Evolutionary conservation across 2,113 vertebrate species (phyloP), one percentile per base, ranked within the genome.

Genomic region (Zingel zingel): DNA sequence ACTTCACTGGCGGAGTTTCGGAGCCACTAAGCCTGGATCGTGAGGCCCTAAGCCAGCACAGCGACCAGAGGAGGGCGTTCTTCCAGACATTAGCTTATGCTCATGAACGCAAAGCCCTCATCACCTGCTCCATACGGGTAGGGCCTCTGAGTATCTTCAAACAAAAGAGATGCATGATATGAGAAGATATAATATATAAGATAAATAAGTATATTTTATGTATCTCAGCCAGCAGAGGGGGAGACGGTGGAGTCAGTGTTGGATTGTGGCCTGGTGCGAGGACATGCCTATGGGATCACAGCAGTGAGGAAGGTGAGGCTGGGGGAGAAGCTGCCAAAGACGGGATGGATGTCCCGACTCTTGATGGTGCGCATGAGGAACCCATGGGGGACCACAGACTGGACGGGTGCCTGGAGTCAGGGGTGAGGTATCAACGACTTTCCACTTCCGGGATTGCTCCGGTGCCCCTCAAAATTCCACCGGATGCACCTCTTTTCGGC

Each of bases 91-190:
- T 97, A 63, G 83, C 92, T 36, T 90, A 92, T 33, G 94, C 95
- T 6, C 93, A 96, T 7, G 91, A 86, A 43, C 68, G 81, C 27
- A 95, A 92, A 79, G 91, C 95, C 9, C 94, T 97, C 86, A 96
- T 97, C 86, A 96, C 95, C 74, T 95, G 95, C 85, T 96, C 95
- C 57, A 97, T 97, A 76, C 93, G 95, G 92, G 96, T 96, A 86
- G 6, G 74, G 5, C 13, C 11, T 39, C 33, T 16, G 11, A 30
- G 39, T 9, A n/a, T 54, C 21, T 56, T 54, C 12, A 21, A 19
- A 47, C 36, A 30, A 33, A 18, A 64, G 23, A 23, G 14, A 16
- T 15, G 19, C 13, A 9, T 6, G 1, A 56, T 5, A 3, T 27
- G 39, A 43, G 39, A 43, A 43, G 39, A 43, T 11, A 43, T 43